A percentile compares a stretch with the other conserved stretches of the same genome.
These are phyloP conservation scores for Entelurus aequoreus DNA, from an alignment of 2,113 vertebrate species.

Conservation along the genomic window DNA sequence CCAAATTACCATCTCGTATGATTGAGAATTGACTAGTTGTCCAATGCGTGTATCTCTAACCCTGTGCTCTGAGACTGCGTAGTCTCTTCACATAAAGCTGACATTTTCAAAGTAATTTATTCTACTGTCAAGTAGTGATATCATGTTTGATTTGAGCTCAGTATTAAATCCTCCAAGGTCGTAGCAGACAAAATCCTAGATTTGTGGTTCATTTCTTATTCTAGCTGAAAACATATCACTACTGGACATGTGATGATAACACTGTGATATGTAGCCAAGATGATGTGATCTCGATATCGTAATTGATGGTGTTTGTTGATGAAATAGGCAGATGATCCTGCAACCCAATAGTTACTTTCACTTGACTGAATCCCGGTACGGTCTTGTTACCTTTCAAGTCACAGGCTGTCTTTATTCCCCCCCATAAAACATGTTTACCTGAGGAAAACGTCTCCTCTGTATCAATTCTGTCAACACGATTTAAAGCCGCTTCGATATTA, in stretches of 20 bases:
- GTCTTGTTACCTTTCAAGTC: slow-evolving; percentile 31
- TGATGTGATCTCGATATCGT: slow-evolving; percentile 60
- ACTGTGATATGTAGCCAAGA: slow-evolving; percentile 64
- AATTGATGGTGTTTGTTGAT: slow-evolving; percentile 56
- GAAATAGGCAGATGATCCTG: slow-evolving; percentile 44
- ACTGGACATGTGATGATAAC: slow-evolving; percentile 63
- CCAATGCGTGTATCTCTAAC: slow-evolving; percentile 41
- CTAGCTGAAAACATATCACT: slow-evolving; percentile 44
- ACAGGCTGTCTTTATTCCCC: slow-evolving; percentile 35
- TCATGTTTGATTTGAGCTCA: slow-evolving; percentile 60
- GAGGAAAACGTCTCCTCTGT: slow-evolving; percentile 32
- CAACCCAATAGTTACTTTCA: slow-evolving; percentile 35
- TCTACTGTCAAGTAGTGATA: slow-evolving; percentile 54
- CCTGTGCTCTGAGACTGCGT: slow-evolving; percentile 29
- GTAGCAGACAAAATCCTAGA: slow-evolving; percentile 30
- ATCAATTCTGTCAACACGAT: slow-evolving; percentile 27
- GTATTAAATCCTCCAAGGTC: slow-evolving; percentile 39
- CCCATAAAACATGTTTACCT: slow-evolving; percentile 21
- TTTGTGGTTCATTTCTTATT: slow-evolving; percentile 40
- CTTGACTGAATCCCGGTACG: slow-evolving; percentile 30
- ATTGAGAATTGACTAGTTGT: slow-evolving; percentile 47
- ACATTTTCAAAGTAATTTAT: slow-evolving; percentile 39
- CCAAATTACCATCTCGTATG: slow-evolving; percentile 39
- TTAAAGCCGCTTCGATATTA: slow-evolving; percentile 4
- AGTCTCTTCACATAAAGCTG: slow-evolving; percentile 43